These are phyloP conservation scores for Botia almorhae DNA, from an alignment of 2,797 vertebrate genomes.

Conservation along the genomic window DNA sequence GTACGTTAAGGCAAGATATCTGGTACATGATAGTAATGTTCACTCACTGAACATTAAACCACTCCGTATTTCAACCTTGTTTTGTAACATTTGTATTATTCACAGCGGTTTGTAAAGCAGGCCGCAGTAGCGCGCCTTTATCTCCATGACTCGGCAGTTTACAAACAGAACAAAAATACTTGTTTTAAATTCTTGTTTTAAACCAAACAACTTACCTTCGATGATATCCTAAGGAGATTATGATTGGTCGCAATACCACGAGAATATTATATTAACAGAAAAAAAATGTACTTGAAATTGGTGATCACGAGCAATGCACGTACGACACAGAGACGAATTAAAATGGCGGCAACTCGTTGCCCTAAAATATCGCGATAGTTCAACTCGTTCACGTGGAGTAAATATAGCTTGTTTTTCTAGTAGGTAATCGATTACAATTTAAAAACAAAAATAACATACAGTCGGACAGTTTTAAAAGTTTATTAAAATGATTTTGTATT, in stretches of 20 bases:
- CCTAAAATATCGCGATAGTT: not conserved
- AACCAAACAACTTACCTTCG: not conserved
- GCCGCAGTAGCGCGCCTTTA: not conserved
- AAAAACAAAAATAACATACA: not conserved
- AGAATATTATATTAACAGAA: not conserved
- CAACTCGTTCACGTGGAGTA: not conserved
- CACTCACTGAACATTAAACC: not conserved
- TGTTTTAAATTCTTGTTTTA: not conserved
- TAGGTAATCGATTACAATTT: no score
- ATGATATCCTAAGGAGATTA: not conserved
- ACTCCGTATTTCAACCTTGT: not conserved
- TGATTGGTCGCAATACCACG: not conserved
- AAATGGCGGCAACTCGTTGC: constrained; percentile 3
- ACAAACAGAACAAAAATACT: not conserved
- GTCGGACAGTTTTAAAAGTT: constrained; percentile 3
- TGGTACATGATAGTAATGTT: not conserved
- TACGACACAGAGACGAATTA: not conserved
- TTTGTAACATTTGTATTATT: not conserved
- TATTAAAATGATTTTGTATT: constrained; percentile 8
- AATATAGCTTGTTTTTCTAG: not conserved
- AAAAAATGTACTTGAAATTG: not conserved
- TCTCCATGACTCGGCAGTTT: constrained; percentile 20
- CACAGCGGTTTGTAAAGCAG: not conserved
- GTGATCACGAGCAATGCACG: not conserved
- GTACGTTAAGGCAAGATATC: not conserved